These are phyloP conservation scores for Cyprichromis sp. DNA, from an alignment of 2,113 vertebrate species.

Conservation along the genomic window DNA sequence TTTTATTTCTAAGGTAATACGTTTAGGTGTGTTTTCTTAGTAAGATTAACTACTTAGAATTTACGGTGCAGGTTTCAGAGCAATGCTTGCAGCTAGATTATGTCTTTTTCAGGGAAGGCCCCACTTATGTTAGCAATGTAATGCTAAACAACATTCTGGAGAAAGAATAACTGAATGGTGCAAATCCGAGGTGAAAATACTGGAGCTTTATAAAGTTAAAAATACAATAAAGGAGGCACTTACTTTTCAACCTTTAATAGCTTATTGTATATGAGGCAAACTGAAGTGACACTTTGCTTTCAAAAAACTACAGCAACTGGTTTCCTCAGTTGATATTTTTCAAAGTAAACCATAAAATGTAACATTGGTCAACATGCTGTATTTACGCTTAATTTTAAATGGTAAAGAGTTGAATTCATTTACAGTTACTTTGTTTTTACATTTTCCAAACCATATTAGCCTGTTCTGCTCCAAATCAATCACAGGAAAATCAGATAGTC, in stretches of 20 bases:
- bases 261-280: background rate
- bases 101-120: background rate
- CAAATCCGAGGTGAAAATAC: background rate
- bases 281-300: background rate
- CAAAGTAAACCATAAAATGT: background rate
- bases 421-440: background rate
- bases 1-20: background rate
- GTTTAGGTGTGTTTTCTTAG: background rate
- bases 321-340: background rate
- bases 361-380: background rate
- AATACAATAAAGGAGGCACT: background rate
- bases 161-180: background rate
- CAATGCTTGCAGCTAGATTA: background rate
- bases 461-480: slow-evolving; percentile 30
- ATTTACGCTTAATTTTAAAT: background rate
- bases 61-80: background rate
- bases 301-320: background rate
- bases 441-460: background rate
- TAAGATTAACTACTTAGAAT: background rate
- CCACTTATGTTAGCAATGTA: background rate
- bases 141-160: background rate
- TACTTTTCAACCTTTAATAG: background rate
- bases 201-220: background rate
- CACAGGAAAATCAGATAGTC: slow-evolving; percentile 49
- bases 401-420: background rate